Evolutionary conservation across 2,113 vertebrate genomes (phyloP).

Genomic region (Suricata suricatta): DNA sequence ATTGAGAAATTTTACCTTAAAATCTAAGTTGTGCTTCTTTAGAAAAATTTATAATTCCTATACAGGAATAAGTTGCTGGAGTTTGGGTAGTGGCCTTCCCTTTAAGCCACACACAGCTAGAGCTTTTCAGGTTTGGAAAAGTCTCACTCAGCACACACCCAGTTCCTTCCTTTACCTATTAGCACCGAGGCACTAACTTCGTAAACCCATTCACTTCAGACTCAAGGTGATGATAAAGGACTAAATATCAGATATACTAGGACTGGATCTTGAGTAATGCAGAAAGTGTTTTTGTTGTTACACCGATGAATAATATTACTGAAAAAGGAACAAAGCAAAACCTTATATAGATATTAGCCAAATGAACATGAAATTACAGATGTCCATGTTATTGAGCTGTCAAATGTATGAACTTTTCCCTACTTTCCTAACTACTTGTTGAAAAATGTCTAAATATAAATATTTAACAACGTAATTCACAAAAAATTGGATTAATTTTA

Average conservation of each 20-base stretch:
- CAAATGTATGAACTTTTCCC: neutral
- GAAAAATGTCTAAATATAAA: slow-evolving; percentile 9
- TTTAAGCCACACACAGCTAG: neutral
- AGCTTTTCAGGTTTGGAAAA: neutral
- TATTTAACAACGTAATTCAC: neutral
- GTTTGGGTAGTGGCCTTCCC: neutral
- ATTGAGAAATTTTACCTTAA: neutral
- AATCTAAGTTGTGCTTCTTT: neutral
- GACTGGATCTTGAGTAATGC: neutral
- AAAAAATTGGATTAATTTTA: neutral
- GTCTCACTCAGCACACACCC: neutral
- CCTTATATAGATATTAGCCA: neutral
- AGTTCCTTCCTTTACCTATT: neutral
- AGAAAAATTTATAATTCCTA: neutral
- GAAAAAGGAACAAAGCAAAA: neutral
- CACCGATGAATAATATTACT: neutral
- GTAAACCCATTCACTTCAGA: neutral
- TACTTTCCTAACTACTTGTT: neutral
- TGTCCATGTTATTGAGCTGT: neutral
- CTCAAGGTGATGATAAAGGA: neutral
- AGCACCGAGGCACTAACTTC: neutral
- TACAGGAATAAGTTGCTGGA: neutral
- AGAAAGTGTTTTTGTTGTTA: neutral
- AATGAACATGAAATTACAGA: neutral
- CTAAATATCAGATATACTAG: neutral